Evolutionary conservation across 2,113 vertebrate species (phyloP), one percentile per base, ranked within the genome.

Genomic region (Archocentrus centrarchus): DNA sequence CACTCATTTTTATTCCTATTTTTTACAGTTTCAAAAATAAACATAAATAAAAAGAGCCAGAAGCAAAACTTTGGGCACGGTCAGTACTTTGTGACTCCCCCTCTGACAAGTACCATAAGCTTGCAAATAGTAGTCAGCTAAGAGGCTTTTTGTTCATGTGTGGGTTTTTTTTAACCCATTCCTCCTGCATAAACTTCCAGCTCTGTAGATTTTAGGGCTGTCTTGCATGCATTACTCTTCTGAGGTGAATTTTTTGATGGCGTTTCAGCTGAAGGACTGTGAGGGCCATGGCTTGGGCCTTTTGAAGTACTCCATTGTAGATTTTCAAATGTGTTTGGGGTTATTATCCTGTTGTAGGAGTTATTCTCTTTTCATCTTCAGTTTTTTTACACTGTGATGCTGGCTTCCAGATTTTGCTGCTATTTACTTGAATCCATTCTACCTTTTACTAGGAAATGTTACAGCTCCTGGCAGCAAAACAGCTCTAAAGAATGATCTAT

Each of bases 81-180:
- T 41, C 41, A 50, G 41, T 70, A 27, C 44, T 50, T 70, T 17
- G 44, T 70, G 24, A 70, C 44, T 50, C 10, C 66, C 14, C 3
- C 24, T 50, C 41, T 70, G 41, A 70, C 41, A 50, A 30, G 66
- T 50, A 30, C 44, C 15, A 50, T 30, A 47, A 30, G 66, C 66
- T 50, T 70, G 66, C 50, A 70, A 70, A 70, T 70, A 41, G 3
- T 70, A 50, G 41, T 70, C 66, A 70, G 66, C 66, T 70, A 50
- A 70, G 66, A 70, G 66, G 44, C 44, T 70, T 70, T 70, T 70
- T 50, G 66, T 30, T 70, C 44, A 50, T 70, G 66, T 70, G 41
- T 70, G 44, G 17, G 66, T 5, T 0, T 4, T 50, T n/a, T 30
- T 4, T 17, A 15, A 47, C 14, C 64, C 63, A 68, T 68, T 70